These are phyloP conservation scores for Megalonaias nervosa DNA, from an alignment of 1,140 invertebrate genomes.

Conservation along the genomic window DNA sequence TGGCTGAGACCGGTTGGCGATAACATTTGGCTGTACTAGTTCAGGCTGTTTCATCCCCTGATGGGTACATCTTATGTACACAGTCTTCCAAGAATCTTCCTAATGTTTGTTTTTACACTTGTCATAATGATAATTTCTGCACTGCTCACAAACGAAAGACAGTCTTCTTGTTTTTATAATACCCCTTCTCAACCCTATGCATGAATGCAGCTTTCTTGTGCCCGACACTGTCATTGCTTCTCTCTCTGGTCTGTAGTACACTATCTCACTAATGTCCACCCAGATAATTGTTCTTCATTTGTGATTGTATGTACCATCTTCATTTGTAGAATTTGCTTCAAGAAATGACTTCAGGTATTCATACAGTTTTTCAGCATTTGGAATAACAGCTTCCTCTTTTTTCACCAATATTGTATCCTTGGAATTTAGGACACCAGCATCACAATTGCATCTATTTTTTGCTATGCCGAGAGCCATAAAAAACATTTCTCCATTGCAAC, in stretches of 20 bases:
- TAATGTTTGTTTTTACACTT: too few species aligned
- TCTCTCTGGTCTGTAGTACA: not conserved
- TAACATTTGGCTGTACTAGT: too few species aligned
- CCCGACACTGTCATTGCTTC: not conserved
- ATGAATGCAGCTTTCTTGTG: not conserved
- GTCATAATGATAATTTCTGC: too few species aligned
- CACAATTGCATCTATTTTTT: conserved; percentile 1
- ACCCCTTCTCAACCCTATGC: not conserved
- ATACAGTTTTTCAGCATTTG: not conserved
- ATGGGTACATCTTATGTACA: too few species aligned
- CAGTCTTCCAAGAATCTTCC: too few species aligned
- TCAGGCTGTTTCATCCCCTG: too few species aligned
- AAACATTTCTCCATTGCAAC: not conserved
- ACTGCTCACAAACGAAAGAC: too few species aligned
- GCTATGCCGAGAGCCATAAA: not conserved
- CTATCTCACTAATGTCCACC: not conserved
- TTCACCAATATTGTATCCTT: not conserved
- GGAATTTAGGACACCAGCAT: not conserved
- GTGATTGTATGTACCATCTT: not conserved
- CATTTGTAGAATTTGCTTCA: not conserved
- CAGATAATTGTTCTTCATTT: not conserved
- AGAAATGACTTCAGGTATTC: not conserved
- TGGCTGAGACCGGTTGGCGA: too few species aligned
- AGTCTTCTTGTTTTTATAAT: not conserved
- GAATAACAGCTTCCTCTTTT: not conserved